Evolutionary conservation across 2,888 invertebrate species (phyloP).

Genomic region (Andrena flavipes): DNA sequence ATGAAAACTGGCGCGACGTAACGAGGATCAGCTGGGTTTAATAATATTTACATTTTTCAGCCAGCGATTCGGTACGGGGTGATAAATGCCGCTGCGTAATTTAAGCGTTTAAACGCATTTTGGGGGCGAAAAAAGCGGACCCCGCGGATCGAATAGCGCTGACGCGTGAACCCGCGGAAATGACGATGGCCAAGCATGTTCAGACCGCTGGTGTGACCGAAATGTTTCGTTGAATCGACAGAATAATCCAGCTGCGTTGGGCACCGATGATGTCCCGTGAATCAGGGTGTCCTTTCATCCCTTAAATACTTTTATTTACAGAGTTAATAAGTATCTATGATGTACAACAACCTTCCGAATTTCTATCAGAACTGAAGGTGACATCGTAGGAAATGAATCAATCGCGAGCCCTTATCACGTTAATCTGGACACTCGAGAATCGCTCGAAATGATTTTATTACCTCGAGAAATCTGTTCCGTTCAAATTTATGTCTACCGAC

Average conservation of each 20-base stretch:
- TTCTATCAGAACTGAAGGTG: too few species aligned
- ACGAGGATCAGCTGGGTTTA: conserved; percentile 5
- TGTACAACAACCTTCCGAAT: too few species aligned
- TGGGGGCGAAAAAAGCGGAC: conserved; percentile 13
- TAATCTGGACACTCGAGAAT: too few species aligned
- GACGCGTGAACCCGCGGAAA: conserved; percentile 45
- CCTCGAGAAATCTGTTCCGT: too few species aligned
- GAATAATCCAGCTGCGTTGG: conserved; percentile 60
- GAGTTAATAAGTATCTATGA: too few species aligned
- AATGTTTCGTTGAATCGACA: conserved; percentile 66
- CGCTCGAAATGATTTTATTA: too few species aligned
- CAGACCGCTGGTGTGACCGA: conserved; percentile 25
- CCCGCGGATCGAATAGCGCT: conserved; percentile 56
- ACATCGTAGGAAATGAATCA: too few species aligned
- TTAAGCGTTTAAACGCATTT: conserved; percentile 19
- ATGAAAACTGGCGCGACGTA: conserved; percentile 3
- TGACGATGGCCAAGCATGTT: conserved; percentile 39
- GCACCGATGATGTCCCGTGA: conserved; percentile 25
- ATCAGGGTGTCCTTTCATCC: not conserved
- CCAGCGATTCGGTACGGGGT: conserved; percentile 11
- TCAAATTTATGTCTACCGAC: too few species aligned
- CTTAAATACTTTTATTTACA: too few species aligned
- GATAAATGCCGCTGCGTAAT: conserved; percentile 5
- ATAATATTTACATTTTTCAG: conserved; percentile 29
- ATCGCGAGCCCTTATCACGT: too few species aligned